These are phyloP conservation scores for Ichneumon xanthorius DNA, from an alignment of 2,888 invertebrate species.

Conservation along the genomic window DNA sequence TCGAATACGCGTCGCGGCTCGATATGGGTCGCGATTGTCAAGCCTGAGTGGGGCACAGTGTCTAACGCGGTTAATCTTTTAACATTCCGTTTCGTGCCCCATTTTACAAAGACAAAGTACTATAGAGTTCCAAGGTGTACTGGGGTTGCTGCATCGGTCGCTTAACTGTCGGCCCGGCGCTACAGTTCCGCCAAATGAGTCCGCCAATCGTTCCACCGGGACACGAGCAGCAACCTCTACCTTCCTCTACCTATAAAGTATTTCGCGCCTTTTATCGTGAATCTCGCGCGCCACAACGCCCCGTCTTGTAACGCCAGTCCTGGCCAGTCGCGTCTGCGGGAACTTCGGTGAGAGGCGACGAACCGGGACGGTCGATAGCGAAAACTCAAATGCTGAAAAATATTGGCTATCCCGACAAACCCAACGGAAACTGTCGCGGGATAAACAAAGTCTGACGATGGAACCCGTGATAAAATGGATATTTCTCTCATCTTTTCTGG, in stretches of 20 bases:
- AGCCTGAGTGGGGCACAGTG: background rate
- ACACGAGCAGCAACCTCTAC: background rate
- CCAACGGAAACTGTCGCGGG: background rate
- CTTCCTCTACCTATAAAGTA: background rate
- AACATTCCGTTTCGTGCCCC: background rate
- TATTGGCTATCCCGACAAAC: background rate
- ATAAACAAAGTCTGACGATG: conserved; percentile 29
- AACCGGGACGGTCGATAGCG: background rate
- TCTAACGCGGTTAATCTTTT: background rate
- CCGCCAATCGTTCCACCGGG: conserved; percentile 6
- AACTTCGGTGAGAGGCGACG: background rate
- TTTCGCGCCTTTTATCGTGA: conserved; percentile 12
- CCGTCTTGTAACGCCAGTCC: background rate
- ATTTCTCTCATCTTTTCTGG: conserved; percentile 64
- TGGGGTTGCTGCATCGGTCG: background rate
- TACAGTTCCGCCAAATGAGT: background rate
- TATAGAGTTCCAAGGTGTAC: background rate
- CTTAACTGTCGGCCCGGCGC: background rate
- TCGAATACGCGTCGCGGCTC: background rate
- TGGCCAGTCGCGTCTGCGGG: background rate
- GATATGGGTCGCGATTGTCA: background rate
- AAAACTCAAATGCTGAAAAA: background rate
- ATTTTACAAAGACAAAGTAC: conserved; percentile 1
- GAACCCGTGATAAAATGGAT: conserved; percentile 59
- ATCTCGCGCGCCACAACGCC: background rate